phyloP scores from a whole-genome alignment of 2,888 invertebrate species.

The Tenthredo scrophulariae region DNA sequence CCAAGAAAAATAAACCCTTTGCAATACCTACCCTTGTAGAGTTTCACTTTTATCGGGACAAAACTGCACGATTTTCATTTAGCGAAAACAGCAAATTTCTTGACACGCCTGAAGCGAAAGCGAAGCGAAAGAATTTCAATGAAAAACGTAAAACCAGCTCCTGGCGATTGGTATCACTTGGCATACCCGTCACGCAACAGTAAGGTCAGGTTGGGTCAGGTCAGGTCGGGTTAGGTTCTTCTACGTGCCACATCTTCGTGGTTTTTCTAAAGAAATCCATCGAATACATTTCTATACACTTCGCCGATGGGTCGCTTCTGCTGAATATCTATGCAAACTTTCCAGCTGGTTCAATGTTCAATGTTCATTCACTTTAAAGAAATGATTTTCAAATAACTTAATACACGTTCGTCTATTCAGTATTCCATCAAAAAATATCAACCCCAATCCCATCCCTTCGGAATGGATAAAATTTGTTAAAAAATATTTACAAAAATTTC shows the following conservation, averaged over 20 bases:
- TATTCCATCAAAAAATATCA: not conserved
- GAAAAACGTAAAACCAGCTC: slow-evolving; percentile 43
- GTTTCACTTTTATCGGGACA: not conserved
- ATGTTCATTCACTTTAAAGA: not conserved
- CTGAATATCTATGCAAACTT: not conserved
- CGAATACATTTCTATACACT: slow-evolving; percentile 17
- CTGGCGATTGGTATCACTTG: slow-evolving; percentile 41
- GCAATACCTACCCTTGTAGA: not conserved
- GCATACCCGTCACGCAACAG: slow-evolving; percentile 47
- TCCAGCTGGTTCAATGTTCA: slow-evolving; percentile 1
- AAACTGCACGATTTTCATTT: slow-evolving; percentile 37
- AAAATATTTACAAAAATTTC: not conserved
- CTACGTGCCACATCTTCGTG: slow-evolving; percentile 25
- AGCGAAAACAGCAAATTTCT: slow-evolving; percentile 15
- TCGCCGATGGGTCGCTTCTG: not conserved
- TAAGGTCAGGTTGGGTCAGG: slow-evolving; percentile 20
- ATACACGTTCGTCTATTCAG: not conserved
- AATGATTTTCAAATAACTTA: not conserved
- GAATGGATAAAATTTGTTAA: not conserved
- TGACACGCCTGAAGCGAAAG: not conserved
- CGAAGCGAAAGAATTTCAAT: slow-evolving; percentile 42
- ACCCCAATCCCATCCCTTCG: not conserved
- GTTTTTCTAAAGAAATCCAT: slow-evolving; percentile 22
- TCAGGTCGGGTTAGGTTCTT: slow-evolving; percentile 15
- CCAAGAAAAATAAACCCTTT: not conserved